Conservation (phyloP, 2,113 vertebrate species). For the Pterocles gutturalis region DNA sequence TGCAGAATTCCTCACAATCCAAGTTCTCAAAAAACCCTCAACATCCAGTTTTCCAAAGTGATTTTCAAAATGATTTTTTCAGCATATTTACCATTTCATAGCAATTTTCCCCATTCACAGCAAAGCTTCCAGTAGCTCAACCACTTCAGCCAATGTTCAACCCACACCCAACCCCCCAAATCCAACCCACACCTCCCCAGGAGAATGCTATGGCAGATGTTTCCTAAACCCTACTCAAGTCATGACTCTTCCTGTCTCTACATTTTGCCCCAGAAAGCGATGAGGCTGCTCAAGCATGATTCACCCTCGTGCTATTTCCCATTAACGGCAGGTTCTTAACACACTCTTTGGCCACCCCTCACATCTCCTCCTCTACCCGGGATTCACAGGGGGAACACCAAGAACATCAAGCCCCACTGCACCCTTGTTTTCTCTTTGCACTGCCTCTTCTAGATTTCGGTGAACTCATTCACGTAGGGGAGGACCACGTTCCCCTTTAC, state of each 20-base stretch:
- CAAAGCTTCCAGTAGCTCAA: not conserved
- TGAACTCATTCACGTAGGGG: not conserved
- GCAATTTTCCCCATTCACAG: not conserved
- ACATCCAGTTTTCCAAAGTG: too few relatives aligned
- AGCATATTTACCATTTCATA: not conserved
- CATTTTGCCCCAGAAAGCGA: not conserved
- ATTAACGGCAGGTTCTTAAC: not conserved
- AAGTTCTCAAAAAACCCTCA: not conserved
- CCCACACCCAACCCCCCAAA: fast-evolving
- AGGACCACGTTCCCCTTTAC: not conserved
- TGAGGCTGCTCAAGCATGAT: not conserved
- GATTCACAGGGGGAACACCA: not conserved
- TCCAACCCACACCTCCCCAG: not conserved
- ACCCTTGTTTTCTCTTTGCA: not conserved
- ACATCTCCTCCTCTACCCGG: not conserved
- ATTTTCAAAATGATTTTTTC: slow-evolving; percentile 9
- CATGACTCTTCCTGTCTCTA: not conserved
- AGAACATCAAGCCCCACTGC: not conserved
- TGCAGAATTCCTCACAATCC: not conserved
- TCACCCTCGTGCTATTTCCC: not conserved
- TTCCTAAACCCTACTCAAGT: not conserved
- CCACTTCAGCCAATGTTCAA: not conserved
- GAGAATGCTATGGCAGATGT: fast-evolving
- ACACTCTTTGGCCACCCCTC: fast-evolving
- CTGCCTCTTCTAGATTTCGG: not conserved